phyloP scores from a whole-genome alignment of 2,113 vertebrate species.

The Murina feae region DNA sequence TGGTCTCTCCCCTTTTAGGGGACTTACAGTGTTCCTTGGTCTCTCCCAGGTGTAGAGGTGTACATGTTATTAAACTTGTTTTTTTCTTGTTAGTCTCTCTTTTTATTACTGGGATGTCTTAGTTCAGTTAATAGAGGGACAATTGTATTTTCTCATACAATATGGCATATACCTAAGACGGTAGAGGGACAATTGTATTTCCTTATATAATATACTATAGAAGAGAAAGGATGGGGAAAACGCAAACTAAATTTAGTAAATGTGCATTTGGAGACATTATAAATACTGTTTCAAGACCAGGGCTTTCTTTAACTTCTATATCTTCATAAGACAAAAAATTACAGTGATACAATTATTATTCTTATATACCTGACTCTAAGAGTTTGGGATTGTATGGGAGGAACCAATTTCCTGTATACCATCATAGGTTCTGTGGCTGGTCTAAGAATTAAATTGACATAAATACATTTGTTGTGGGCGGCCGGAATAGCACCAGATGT shows the following conservation, averaged over 20 bases:
- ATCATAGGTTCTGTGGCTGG: too few relatives aligned
- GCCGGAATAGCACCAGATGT: too few relatives aligned
- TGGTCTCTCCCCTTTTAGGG: too few relatives aligned
- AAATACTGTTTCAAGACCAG: not conserved
- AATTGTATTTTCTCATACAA: not conserved
- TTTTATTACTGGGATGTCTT: not conserved
- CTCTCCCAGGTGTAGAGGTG: not conserved
- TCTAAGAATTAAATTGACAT: too few relatives aligned
- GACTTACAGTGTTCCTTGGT: not conserved
- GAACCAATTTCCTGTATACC: too few relatives aligned
- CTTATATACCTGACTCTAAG: not conserved
- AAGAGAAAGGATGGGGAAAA: not conserved
- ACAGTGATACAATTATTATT: not conserved
- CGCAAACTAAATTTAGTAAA: not conserved
- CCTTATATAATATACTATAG: not conserved
- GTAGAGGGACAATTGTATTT: not conserved
- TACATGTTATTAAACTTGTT: not conserved
- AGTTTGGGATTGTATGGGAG: too few relatives aligned
- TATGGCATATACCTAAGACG: not conserved
- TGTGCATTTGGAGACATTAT: not conserved
- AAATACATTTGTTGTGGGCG: too few relatives aligned
- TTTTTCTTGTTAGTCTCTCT: not conserved
- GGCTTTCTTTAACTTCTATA: not conserved
- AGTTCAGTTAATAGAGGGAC: not conserved
- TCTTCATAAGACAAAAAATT: not conserved